phyloP scores from a whole-genome alignment of 2,113 vertebrate species.

The Macrotus californicus region DNA sequence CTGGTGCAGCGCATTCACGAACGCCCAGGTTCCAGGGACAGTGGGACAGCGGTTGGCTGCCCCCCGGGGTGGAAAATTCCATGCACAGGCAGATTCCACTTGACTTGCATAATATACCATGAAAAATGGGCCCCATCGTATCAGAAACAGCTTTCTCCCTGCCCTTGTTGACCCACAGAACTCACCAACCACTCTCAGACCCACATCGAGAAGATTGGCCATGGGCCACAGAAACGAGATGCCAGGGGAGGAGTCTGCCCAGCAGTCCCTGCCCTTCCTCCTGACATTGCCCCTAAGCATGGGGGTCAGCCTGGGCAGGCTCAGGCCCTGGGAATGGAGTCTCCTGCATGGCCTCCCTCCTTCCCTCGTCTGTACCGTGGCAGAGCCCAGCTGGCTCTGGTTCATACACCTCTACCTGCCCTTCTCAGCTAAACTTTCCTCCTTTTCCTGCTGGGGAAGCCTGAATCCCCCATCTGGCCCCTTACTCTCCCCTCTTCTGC shows the following conservation, averaged over 20 bases:
- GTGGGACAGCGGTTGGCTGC: too few species aligned
- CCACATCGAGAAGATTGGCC: neutral
- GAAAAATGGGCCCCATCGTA: neutral
- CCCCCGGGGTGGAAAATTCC: neutral
- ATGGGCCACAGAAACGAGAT: neutral
- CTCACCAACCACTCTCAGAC: neutral
- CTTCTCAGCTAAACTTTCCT: neutral
- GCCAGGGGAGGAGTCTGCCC: neutral
- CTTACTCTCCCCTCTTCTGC: neutral
- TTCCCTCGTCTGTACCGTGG: neutral
- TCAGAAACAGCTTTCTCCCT: neutral
- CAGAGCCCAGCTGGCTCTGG: neutral
- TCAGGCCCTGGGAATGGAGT: neutral
- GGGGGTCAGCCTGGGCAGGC: neutral
- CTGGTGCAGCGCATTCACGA: neutral
- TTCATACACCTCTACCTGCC: neutral
- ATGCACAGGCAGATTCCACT: neutral
- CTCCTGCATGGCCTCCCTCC: neutral
- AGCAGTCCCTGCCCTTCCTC: neutral
- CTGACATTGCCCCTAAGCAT: neutral
- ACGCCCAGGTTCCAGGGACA: neutral
- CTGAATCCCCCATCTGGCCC: too few species aligned
- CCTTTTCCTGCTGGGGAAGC: neutral
- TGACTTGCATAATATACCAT: neutral
- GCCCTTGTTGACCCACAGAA: fast-evolving